A percentile compares a stretch with the other conserved stretches of the same genome.
Evolutionary conservation across 2,888 invertebrate species (phyloP).

Genomic region (Tupiocoris notatus): DNA sequence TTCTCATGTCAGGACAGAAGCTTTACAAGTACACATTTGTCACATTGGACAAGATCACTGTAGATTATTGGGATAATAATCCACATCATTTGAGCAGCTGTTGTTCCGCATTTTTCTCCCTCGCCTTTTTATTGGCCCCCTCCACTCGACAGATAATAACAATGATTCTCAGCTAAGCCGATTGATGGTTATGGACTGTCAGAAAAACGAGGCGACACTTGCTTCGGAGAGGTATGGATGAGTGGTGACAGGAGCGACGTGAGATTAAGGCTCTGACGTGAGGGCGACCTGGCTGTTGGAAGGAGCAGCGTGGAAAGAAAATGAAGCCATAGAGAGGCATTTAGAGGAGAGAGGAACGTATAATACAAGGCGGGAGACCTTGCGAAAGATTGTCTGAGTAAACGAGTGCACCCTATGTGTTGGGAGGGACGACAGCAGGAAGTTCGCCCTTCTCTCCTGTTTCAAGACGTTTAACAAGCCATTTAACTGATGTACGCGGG

Average conservation of each 20-base stretch:
- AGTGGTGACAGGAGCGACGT: background rate
- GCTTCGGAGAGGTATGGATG: no score
- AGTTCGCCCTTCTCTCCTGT: conserved; percentile 13
- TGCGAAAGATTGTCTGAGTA: background rate
- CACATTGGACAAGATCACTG: no score
- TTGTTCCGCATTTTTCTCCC: no score
- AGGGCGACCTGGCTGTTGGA: background rate
- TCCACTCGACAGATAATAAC: background rate
- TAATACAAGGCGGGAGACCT: background rate
- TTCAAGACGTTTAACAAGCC: conserved; percentile 34
- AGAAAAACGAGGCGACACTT: background rate
- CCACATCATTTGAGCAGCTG: background rate
- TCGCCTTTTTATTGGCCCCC: no score
- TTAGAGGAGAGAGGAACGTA: background rate
- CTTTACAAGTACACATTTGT: no score
- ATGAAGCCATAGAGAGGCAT: conserved; percentile 15
- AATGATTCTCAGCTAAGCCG: conserved; percentile 9
- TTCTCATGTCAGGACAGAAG: no score
- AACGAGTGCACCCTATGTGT: background rate
- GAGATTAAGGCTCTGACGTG: background rate
- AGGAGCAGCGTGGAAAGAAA: background rate
- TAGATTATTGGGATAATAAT: no score
- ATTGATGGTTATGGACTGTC: conserved; percentile 11
- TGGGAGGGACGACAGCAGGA: conserved; percentile 6
- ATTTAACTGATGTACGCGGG: conserved; percentile 31